Conservation (phyloP, 2,113 vertebrate species). For the Aspiorhynchus laticeps region DNA sequence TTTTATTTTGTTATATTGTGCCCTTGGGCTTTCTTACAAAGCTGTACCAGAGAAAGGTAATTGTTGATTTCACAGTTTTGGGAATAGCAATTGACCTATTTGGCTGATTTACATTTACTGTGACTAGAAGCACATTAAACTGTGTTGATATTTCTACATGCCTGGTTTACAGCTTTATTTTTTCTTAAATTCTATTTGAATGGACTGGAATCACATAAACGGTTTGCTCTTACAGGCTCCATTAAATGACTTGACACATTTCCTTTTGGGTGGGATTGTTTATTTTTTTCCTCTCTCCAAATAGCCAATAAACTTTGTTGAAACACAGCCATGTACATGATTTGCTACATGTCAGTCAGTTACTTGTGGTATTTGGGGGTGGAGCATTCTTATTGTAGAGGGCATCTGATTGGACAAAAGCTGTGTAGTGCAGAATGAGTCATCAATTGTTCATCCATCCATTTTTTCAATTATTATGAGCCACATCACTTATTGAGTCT, state of each 20-base stretch:
- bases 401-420: not conserved
- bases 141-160: conserved; percentile 11
- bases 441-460: no score
- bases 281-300: not conserved
- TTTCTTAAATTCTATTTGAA: conserved; percentile 16
- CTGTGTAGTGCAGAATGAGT: no score
- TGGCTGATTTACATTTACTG: conserved; percentile 38
- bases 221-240: not conserved
- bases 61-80: conserved; percentile 41
- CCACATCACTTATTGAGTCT: no score
- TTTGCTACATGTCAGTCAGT: not conserved
- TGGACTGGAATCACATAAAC: not conserved
- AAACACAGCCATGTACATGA: not conserved
- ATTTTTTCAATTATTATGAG: no score
- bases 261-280: not conserved
- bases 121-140: conserved; percentile 10
- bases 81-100: conserved; percentile 33
- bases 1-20: conserved; percentile 4
- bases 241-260: not conserved
- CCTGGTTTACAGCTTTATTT: conserved; percentile 27
- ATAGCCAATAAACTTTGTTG: not conserved
- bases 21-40: conserved; percentile 35
- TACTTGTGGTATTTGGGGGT: not conserved
- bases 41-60: conserved; percentile 20
- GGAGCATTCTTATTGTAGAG: not conserved